These are phyloP conservation scores for Xiphophorus maculatus DNA, from an alignment of 2,113 vertebrate genomes.

Conservation along the genomic window DNA sequence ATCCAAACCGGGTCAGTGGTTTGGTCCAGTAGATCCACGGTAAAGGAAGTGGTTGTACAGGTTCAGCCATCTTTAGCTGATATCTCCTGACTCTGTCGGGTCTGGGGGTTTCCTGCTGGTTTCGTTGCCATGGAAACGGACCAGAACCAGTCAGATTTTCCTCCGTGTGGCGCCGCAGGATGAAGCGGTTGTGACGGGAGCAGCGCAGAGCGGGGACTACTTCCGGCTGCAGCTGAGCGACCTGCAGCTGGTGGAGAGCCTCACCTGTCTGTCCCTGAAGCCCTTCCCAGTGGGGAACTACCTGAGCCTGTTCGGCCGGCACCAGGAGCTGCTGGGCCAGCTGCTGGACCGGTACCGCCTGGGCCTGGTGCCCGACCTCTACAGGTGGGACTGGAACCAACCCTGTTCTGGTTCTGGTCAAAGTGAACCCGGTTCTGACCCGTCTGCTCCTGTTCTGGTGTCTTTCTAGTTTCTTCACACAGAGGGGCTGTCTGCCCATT, in stretches of 20 bases:
- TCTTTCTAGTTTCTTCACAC: conserved; percentile 87
- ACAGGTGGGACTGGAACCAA: conserved; percentile 82
- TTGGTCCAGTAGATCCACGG: too few species aligned
- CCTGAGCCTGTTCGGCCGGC: conserved; percentile 85
- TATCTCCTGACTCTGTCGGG: too few species aligned
- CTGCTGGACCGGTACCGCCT: conserved; percentile 78
- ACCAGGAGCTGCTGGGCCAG: conserved; percentile 89
- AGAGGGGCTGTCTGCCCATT: conserved; percentile 88
- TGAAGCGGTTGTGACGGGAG: conserved; percentile 82
- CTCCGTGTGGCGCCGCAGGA: conserved; percentile 72
- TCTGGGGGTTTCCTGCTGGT: too few species aligned
- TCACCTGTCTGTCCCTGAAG: conserved; percentile 88
- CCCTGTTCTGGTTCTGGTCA: too few species aligned
- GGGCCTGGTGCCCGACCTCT: conserved; percentile 84
- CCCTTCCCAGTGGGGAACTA: conserved; percentile 88
- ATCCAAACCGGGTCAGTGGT: too few species aligned
- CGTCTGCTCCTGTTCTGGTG: background rate
- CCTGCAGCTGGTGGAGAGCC: conserved; percentile 80
- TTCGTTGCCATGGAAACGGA: too few species aligned
- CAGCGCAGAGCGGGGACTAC: conserved; percentile 82
- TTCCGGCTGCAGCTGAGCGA: conserved; percentile 84
- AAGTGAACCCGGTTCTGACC: background rate
- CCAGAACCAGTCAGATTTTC: too few species aligned
- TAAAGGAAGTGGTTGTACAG: too few species aligned
- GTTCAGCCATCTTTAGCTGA: too few species aligned